Evolutionary conservation across 2,888 invertebrate genomes (phyloP), one percentile per base, ranked within the genome.

Genomic region (Gryllus longicercus): DNA sequence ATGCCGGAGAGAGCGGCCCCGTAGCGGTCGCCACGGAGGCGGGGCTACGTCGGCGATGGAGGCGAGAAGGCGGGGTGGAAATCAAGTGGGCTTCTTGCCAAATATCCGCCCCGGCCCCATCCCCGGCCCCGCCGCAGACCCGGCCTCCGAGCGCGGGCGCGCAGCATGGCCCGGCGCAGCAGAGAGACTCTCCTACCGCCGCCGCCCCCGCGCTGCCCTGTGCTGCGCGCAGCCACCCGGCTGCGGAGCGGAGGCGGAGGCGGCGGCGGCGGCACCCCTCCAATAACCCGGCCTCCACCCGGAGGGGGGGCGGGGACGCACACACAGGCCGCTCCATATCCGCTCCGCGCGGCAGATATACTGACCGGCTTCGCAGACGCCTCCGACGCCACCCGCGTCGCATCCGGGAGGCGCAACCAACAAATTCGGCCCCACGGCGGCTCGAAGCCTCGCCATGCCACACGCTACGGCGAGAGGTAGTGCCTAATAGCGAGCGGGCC

Each of bases 51-150:
- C 38, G 38, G 14, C 50, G 49, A 14, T 10, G 63, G 63, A 1
- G 63, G 63, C 14, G 77, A 50, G 18, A 79, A 80, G 81, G 81
- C 79, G 80, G 82, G 79, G 82, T 82, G 82, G 75, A 74, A 63
- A 63, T 23, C 76, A 76, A 79, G 74, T 79, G 79, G 82, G 81
- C 79, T 78, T 16, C 82, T 82, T 81, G 80, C 82, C 82, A 82
- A 81, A 75, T 80, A 78, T 78, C 80, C 74, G 51, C 25, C 50
- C 51, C 50, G 38, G 11, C 63, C 25, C 78, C 63, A 50, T n/a
- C 63, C 38, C 38, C 74, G 25, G 50, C 49, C 76, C 63, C 21
- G 50, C 50, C 50, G 18, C 50, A 75, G 50, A 11, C 49, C 80
- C 74, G 14, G 12, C 49, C 25, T 49, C 79, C 51, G 50, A 75